Evolutionary conservation across 2,888 invertebrate genomes (phyloP), one percentile per base, ranked within the genome.

Genomic region (Brenthis daphne): DNA sequence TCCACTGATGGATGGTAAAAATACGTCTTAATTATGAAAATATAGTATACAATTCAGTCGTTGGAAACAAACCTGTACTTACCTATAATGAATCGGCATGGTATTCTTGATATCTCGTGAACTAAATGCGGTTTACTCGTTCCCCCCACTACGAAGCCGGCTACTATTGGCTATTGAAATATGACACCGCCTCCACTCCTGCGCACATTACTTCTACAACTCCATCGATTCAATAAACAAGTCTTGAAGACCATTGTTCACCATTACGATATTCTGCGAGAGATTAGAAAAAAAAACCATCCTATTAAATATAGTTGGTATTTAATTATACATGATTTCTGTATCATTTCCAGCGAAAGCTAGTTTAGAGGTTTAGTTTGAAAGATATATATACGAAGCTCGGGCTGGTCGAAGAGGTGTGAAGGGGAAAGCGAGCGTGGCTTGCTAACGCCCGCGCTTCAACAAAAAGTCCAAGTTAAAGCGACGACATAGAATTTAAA

Each of bases 401-500:
- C 56, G 60, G 65, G 13, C 69, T 72, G 76, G 75, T 69, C 72
- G 73, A 72, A 71, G 37, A 73, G 78, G 76, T 77, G 77, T 75
- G 78, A 76, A 79, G 76, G 77, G 77, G 71, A 85, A 85, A 85
- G 84, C 83, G 85, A 84, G 83, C 82, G 84, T 83, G 82, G 85
- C 82, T 81, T 82, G 83, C 87, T 85, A 85, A 87, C 89, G 86
- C 88, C 85, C 84, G 89, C 89, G 87, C 87, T 83, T 81, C 83
- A 75, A 85, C 90, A 92, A 92, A 92, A 92, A 91, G 89, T 89
- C 86, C 83, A 90, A 87, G 89, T 89, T 83, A 82, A 85, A 87
- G 86, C 87, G 88, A 88, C 92, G 92, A 92, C 91, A 92, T 92
- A 92, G 90, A 92, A 91, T 88, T 89, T 92, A 92, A 92, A 86